Conservation (phyloP, 1,140 invertebrate species). For the Phymastichus coffea region DNA sequence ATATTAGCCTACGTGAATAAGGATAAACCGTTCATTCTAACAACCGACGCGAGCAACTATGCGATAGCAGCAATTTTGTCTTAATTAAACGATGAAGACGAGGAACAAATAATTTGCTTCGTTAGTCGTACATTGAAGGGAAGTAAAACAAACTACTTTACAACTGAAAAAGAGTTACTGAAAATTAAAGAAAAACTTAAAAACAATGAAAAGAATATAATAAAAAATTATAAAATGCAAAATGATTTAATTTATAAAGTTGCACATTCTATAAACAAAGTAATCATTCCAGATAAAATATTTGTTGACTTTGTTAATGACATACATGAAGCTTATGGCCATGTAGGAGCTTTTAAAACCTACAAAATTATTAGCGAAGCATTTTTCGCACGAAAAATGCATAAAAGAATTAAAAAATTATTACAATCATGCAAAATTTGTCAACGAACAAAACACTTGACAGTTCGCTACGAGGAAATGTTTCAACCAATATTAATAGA, state of each 20-base stretch:
- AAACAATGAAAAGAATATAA: background rate
- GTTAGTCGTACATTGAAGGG: conserved; percentile 34
- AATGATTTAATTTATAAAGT: background rate
- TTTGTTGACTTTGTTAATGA: background rate
- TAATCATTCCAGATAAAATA: background rate
- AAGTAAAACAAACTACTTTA: conserved; percentile 41
- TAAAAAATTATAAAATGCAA: background rate
- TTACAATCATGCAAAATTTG: conserved; percentile 17
- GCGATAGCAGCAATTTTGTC: conserved; percentile 39
- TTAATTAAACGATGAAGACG: conserved; percentile 20
- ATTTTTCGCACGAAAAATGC: conserved; percentile 34
- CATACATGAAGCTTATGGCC: conserved; percentile 36
- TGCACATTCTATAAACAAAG: background rate
- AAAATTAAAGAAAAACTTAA: background rate
- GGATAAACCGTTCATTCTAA: conserved; percentile 33
- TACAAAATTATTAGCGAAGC: conserved; percentile 31
- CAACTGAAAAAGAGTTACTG: conserved; percentile 50
- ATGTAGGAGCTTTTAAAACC: conserved; percentile 36
- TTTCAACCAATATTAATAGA: background rate
- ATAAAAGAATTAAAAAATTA: conserved; percentile 17
- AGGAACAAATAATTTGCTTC: conserved; percentile 24
- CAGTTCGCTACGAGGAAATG: background rate
- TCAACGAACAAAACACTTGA: conserved; percentile 13
- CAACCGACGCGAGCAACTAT: conserved; percentile 38
- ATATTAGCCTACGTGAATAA: conserved; percentile 39